Base-by-base conservation (phyloP, 2,888 invertebrate genomes). In the Antheraea assamensis region DNA sequence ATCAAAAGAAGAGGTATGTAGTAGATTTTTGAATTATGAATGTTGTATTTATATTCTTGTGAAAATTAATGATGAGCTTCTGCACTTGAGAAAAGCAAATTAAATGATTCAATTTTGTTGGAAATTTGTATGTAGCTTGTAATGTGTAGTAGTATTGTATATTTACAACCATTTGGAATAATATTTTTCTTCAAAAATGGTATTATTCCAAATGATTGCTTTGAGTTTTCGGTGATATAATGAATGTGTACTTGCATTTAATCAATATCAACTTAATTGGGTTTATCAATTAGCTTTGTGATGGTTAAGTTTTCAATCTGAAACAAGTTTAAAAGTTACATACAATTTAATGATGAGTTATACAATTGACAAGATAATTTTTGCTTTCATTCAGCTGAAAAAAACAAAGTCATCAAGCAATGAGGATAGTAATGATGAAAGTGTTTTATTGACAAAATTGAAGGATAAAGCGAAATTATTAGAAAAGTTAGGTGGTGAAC, bases 401-500 rank as follows among this genome's bases (percentile, higher is more conserved):
- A 71, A 47, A 19, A 49, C 81, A 5, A 86, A 84, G 78, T 55
- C 75, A 3, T 88, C 74, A 3, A 89, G 89, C 17, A 80, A 80
- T 71, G 93, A 92, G 55, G 92, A 92, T 7, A 88, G 82, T 75
- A 88, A 92, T 82, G 94, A 94, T 70, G 95, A 95, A 81, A 85
- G 80, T 52, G 74, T 77, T 2, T 78, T 95, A n/a, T 79, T 93
- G n/a, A 83, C 86, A 75, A 87, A 85, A 80, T 80, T 95, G 58
- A 95, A 93, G 83, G 92, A 93, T 74, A 94, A 95, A 87, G 95
- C 95, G 0, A 92, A 91, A 78, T 78, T 95, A 47, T 82, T 95
- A 74, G 94, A 95, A 82, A 95, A 95, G 78, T 85, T 95, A 0
- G 95, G 95, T 0, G 95, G 95, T 0, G 94, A 95, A 80, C 80